Percentiles rank a stretch among this genome's conserved stretches.
phyloP scores from a whole-genome alignment of 1,140 invertebrate species.

The Calliopsis andreniformis region DNA sequence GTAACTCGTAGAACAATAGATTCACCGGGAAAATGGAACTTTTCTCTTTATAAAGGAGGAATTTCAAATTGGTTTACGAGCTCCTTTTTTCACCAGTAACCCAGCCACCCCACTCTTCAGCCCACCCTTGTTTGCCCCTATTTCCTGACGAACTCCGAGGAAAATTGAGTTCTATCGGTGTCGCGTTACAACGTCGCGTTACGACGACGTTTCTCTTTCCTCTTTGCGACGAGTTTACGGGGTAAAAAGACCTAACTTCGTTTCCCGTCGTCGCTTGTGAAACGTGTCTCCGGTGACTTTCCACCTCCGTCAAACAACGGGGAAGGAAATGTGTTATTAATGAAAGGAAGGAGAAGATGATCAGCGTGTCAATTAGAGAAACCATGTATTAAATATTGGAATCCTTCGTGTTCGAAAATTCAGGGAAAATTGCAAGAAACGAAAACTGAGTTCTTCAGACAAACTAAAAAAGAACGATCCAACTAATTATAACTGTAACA shows the following conservation, averaged over 20 bases:
- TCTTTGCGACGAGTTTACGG: background rate
- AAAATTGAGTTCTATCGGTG: constrained; percentile 22
- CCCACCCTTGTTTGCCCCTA: constrained; percentile 8
- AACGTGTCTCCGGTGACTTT: background rate
- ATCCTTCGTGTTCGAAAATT: no score
- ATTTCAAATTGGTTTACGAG: constrained; percentile 49
- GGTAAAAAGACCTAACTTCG: background rate
- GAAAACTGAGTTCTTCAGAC: no score
- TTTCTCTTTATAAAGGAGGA: constrained; percentile 13
- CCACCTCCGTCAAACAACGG: background rate
- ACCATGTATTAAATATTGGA: no score
- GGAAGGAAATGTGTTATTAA: background rate
- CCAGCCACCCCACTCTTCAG: background rate
- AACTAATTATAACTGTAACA: no score
- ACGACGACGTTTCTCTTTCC: background rate
- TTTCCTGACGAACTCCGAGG: constrained; percentile 2
- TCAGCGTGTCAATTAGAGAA: no score
- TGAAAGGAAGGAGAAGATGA: background rate
- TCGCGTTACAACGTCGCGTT: constrained; percentile 11
- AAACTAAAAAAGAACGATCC: no score
- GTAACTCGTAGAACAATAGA: constrained; percentile 42
- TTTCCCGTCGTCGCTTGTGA: background rate
- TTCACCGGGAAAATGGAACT: background rate
- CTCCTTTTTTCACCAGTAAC: background rate
- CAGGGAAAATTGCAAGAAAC: no score